Percentiles rank a stretch among this genome's conserved stretches.
Evolutionary conservation across 2,888 invertebrate genomes (phyloP).

Genomic region (Heliconius aoede): DNA sequence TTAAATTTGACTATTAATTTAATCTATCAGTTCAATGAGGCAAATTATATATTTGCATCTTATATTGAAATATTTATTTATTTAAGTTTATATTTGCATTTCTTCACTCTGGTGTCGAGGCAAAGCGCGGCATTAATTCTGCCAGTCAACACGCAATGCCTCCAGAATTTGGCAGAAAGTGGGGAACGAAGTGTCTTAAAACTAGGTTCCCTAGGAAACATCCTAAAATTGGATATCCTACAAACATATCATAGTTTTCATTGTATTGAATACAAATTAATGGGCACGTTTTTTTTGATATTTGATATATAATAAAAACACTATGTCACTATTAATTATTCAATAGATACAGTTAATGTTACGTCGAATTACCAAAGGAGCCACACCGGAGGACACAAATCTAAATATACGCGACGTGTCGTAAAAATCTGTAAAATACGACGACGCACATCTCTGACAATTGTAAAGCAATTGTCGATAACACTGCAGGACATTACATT

Average conservation of each 20-base stretch:
- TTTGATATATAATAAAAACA: neutral
- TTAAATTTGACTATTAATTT: neutral
- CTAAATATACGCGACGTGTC: constrained; percentile 69
- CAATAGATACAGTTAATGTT: neutral
- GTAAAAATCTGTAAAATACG: constrained; percentile 74
- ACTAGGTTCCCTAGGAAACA: too few relatives aligned
- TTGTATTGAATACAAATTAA: neutral
- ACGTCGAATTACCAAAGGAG: constrained; percentile 36
- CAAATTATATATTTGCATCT: too few relatives aligned
- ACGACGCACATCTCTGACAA: constrained; percentile 65
- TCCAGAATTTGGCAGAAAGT: too few relatives aligned
- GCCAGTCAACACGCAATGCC: too few relatives aligned
- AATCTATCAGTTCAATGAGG: too few relatives aligned
- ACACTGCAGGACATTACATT: constrained; percentile 60
- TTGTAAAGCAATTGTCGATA: constrained; percentile 68
- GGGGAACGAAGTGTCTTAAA: too few relatives aligned
- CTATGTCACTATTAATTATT: constrained; percentile 7
- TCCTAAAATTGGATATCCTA: neutral
- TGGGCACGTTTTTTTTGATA: neutral
- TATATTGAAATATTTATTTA: too few relatives aligned
- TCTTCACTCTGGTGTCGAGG: too few relatives aligned
- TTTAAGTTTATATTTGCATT: too few relatives aligned
- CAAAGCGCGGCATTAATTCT: too few relatives aligned
- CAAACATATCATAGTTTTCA: neutral
- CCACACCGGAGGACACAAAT: constrained; percentile 57